These are phyloP conservation scores for Gallinago undulata DNA, from an alignment of 2,113 vertebrate genomes.

Conservation along the genomic window DNA sequence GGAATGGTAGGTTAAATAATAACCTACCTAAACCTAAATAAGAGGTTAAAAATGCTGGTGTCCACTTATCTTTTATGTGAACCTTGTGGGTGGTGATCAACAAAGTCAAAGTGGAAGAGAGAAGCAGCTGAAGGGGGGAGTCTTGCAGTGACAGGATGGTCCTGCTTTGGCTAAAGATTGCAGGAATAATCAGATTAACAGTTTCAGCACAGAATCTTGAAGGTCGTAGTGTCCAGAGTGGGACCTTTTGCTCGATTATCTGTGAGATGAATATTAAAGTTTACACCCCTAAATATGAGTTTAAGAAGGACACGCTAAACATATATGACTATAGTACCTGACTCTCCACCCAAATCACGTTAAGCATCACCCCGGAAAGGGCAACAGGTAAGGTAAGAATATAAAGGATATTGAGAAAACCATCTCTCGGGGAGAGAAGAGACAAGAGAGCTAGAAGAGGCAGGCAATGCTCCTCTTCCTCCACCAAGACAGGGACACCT, in stretches of 20 bases:
- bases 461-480: background rate
- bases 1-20: background rate
- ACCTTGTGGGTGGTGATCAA: background rate
- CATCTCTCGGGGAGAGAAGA: background rate
- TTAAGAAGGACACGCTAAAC: background rate
- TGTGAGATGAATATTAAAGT: background rate
- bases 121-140: background rate
- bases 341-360: background rate
- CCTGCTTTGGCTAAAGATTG: background rate
- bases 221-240: background rate
- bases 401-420: background rate
- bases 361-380: background rate
- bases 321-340: background rate
- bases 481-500: background rate
- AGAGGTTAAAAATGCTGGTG: background rate
- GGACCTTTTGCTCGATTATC: background rate
- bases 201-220: background rate
- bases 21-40: background rate
- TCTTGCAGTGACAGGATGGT: background rate
- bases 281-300: background rate
- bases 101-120: background rate
- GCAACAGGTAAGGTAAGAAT: background rate
- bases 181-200: background rate
- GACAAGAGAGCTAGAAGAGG: background rate
- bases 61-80: background rate